phyloP scores from a whole-genome alignment of 2,113 vertebrate genomes.

The Corvus hawaiiensis region DNA sequence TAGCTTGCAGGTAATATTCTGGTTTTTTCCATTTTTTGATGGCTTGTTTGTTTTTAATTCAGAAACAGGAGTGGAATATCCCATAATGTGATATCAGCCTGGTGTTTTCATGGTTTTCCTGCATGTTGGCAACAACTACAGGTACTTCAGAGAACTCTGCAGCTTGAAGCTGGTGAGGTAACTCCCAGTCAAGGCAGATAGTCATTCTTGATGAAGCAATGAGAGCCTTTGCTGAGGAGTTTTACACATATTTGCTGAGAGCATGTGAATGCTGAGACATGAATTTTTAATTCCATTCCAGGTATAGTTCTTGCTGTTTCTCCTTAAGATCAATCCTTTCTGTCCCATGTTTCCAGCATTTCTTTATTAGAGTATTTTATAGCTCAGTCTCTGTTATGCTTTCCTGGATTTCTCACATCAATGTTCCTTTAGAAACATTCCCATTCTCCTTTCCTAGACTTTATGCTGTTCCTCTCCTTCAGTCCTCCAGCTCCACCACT shows the following conservation, averaged over 20 bases:
- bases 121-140: not conserved
- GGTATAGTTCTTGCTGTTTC: not conserved
- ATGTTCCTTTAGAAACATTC: not conserved
- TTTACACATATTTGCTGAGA: not conserved
- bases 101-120: not conserved
- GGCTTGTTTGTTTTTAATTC: not conserved
- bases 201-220: not conserved
- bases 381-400: not conserved
- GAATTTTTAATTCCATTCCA: not conserved
- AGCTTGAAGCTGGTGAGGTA: not conserved
- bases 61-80: not conserved
- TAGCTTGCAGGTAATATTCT: not conserved
- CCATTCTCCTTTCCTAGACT: not conserved
- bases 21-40: rapidly evolving
- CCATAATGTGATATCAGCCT: not conserved
- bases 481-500: not conserved
- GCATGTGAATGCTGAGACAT: not conserved
- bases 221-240: not conserved
- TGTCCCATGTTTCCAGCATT: not conserved
- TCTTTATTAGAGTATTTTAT: not conserved
- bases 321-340: not conserved
- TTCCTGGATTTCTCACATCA: not conserved
- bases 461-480: not conserved
- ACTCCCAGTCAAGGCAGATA: not conserved
- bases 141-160: not conserved